These are phyloP conservation scores for Nebria brevicollis DNA, from an alignment of 2,888 invertebrate genomes.

Conservation along the genomic window DNA sequence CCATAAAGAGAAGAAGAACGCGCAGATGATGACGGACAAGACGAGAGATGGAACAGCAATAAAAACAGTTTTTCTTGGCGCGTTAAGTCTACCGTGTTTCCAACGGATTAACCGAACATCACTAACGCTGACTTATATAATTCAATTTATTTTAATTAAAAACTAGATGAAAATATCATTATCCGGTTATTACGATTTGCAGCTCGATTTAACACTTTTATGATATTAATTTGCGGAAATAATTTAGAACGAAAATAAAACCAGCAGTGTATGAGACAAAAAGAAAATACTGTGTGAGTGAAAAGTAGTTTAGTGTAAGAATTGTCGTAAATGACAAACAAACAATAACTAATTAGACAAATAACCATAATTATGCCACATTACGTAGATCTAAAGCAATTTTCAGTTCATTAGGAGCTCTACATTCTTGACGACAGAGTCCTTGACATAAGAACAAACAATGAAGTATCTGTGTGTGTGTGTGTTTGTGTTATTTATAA, in stretches of 20 bases:
- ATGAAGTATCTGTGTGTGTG: not conserved
- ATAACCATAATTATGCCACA: not conserved
- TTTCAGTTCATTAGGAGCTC: not conserved
- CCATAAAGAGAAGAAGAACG: constrained; percentile 29
- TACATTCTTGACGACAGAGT: not conserved
- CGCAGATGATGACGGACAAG: constrained; percentile 12
- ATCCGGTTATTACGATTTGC: not conserved
- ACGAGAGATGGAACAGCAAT: constrained; percentile 13
- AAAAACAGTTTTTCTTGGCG: constrained; percentile 22
- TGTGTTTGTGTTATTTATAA: not conserved
- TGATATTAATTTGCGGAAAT: not conserved
- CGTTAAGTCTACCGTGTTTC: not conserved
- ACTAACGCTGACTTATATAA: not conserved
- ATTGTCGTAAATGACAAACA: not conserved
- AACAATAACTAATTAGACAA: not conserved
- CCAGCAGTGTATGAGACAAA: no score
- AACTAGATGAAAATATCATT: not conserved
- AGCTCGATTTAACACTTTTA: not conserved
- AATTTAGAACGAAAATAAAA: not conserved
- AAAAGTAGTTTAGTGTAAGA: not conserved
- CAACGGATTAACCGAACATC: not conserved
- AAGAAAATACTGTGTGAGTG: no score
- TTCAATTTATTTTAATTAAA: constrained; percentile 29
- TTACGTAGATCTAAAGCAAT: not conserved
- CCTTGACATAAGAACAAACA: constrained; percentile 1